phyloP scores from a whole-genome alignment of 2,888 invertebrate genomes.

The Metalampra italica region DNA sequence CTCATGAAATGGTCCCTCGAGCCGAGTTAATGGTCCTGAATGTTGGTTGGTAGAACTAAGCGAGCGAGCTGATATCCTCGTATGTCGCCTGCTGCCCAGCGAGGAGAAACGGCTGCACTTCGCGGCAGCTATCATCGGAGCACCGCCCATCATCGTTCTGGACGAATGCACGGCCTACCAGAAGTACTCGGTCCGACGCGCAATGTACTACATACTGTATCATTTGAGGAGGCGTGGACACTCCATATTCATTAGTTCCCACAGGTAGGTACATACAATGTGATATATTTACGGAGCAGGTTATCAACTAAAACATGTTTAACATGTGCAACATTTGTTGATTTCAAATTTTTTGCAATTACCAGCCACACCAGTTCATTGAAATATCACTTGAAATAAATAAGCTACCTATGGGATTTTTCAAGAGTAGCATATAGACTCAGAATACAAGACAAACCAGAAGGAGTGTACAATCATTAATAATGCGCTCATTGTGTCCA shows the following conservation, averaged over 20 bases:
- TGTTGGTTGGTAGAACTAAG: constrained; percentile 25
- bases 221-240: constrained; percentile 49
- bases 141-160: constrained; percentile 52
- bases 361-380: too few relatives aligned
- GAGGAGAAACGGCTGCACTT: constrained; percentile 42
- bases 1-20: neutral
- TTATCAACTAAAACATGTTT: neutral
- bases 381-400: too few relatives aligned
- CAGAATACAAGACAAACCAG: too few relatives aligned
- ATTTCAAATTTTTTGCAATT: too few relatives aligned
- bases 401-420: too few relatives aligned
- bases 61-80: constrained; percentile 15
- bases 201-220: constrained; percentile 55
- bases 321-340: too few relatives aligned
- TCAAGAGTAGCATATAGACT: too few relatives aligned
- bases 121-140: constrained; percentile 52
- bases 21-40: neutral
- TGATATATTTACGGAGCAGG: neutral
- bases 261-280: constrained; percentile 30
- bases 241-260: constrained; percentile 45
- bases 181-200: constrained; percentile 40
- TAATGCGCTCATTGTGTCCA: too few relatives aligned
- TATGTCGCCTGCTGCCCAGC: constrained; percentile 20
- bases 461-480: too few relatives aligned
- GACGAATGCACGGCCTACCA: constrained; percentile 61